These are phyloP conservation scores for Belonocnema kinseyi DNA, from an alignment of 1,140 invertebrate genomes.

Conservation along the genomic window DNA sequence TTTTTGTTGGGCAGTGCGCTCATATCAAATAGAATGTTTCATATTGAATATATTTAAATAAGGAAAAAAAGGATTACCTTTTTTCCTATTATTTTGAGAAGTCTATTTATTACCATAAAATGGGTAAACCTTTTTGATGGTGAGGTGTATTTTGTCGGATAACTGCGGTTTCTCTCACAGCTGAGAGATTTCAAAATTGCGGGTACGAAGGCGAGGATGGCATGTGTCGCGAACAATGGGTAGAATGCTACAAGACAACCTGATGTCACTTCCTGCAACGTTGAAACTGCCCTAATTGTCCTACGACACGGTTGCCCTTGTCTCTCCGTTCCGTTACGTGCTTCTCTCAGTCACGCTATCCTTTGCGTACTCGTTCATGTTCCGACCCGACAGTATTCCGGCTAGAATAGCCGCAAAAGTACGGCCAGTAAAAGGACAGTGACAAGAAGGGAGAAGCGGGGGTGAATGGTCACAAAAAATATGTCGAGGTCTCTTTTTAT, in stretches of 20 bases:
- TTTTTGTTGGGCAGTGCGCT: too few relatives aligned
- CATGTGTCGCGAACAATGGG: constrained; percentile 63
- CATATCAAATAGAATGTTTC: too few relatives aligned
- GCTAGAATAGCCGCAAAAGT: background rate
- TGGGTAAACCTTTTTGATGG: constrained; percentile 4
- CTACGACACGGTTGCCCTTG: constrained; percentile 32
- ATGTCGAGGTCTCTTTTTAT: constrained; percentile 32
- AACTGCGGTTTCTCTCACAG: constrained; percentile 48
- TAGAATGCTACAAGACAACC: constrained; percentile 60
- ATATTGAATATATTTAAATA: too few relatives aligned
- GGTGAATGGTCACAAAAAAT: constrained; percentile 11
- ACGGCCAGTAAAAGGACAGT: background rate
- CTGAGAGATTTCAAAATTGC: constrained; percentile 40
- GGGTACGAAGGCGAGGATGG: constrained; percentile 48
- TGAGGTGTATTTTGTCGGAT: constrained; percentile 18
- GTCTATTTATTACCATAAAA: constrained; percentile 23
- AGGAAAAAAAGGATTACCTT: constrained; percentile 22
- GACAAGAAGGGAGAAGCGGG: background rate
- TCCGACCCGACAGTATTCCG: background rate
- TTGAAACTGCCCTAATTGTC: constrained; percentile 62
- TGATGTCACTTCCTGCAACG: constrained; percentile 62
- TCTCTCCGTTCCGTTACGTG: constrained; percentile 2
- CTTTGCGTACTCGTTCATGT: background rate
- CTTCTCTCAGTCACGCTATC: background rate
- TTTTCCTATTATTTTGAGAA: background rate